Evolutionary conservation across 1,140 invertebrate species (phyloP).

Genomic region (Plodia interpunctella): DNA sequence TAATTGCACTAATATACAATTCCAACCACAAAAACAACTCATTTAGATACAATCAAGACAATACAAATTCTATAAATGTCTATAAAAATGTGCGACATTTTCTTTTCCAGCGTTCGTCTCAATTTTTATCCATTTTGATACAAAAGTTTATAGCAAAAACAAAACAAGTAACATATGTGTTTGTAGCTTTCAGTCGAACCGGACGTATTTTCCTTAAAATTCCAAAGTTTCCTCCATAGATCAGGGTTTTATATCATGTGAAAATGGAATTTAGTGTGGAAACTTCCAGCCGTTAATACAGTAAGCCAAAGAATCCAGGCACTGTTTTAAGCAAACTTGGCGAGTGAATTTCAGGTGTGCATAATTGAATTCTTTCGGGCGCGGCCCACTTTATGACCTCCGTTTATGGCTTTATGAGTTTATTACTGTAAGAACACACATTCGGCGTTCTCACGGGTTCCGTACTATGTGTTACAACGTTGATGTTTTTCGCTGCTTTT

Average conservation of each 20-base stretch:
- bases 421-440: not conserved
- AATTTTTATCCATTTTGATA: too few relatives aligned
- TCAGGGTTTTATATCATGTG: conserved; percentile 1
- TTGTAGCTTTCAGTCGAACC: too few relatives aligned
- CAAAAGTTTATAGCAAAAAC: too few relatives aligned
- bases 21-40: too few relatives aligned
- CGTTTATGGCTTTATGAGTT: not conserved
- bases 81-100: too few relatives aligned
- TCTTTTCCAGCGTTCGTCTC: too few relatives aligned
- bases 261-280: conserved; percentile 1
- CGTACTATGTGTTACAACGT: not conserved
- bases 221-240: not conserved
- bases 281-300: conserved; percentile 5
- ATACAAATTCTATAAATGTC: too few relatives aligned
- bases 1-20: too few relatives aligned
- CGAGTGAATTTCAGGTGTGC: not conserved
- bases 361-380: conserved; percentile 1
- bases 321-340: not conserved
- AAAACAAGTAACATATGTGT: too few relatives aligned
- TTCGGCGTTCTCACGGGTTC: not conserved
- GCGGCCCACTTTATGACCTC: not conserved
- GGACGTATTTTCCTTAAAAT: too few relatives aligned
- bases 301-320: not conserved
- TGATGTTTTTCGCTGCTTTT: too few relatives aligned
- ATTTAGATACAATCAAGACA: too few relatives aligned